Conservation (phyloP, 2,888 invertebrate species). For the Ophion costatus region DNA sequence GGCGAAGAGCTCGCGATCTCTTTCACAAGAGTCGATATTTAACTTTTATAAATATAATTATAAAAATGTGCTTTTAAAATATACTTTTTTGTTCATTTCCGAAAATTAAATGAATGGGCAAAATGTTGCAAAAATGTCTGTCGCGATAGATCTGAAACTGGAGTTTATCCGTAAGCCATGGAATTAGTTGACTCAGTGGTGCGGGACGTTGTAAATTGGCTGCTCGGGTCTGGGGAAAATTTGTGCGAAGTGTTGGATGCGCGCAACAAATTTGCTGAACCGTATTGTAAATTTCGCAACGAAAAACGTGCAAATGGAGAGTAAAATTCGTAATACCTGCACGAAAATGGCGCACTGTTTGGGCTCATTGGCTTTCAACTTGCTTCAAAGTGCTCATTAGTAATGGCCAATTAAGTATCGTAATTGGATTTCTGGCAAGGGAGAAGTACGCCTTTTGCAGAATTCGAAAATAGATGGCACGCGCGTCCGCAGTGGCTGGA, state of each 20-base stretch:
- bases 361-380: background rate
- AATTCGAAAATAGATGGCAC: background rate
- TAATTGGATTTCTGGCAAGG: background rate
- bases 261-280: background rate
- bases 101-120: background rate
- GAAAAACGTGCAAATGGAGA: background rate
- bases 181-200: background rate
- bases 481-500: background rate
- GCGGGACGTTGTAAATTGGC: background rate
- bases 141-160: background rate
- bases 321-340: background rate
- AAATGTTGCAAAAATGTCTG: background rate
- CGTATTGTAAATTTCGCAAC: background rate
- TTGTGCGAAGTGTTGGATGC: background rate
- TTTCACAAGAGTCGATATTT: background rate
- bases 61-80: background rate
- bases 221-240: background rate
- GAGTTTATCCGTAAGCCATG: background rate
- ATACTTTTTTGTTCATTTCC: background rate
- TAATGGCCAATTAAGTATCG: background rate
- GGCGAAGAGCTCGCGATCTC: background rate
- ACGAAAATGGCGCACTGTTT: background rate
- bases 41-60: background rate
- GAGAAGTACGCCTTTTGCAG: background rate
- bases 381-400: background rate